These are phyloP conservation scores for Leptopilina myrica DNA, from an alignment of 2,888 invertebrate species.

Conservation along the genomic window DNA sequence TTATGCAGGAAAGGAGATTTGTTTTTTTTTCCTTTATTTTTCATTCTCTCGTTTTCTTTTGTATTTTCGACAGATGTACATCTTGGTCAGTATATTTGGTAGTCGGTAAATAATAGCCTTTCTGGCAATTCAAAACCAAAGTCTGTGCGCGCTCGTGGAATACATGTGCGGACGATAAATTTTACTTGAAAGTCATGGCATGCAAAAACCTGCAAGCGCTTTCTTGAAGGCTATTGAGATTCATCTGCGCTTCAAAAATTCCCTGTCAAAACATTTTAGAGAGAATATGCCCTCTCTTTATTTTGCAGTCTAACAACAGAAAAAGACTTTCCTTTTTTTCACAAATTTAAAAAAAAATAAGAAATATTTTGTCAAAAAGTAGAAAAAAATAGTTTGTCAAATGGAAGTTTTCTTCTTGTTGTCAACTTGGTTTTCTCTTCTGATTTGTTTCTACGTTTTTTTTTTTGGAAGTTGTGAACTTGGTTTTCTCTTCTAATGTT, in stretches of 20 bases:
- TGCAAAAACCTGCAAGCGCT: slow-evolving; percentile 12
- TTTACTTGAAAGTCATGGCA: slow-evolving; percentile 13
- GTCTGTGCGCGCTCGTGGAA: neutral
- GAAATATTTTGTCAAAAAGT: no score
- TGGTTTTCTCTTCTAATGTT: no score
- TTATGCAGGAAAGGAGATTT: neutral
- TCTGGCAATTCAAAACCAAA: slow-evolving; percentile 11
- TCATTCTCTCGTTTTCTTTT: neutral
- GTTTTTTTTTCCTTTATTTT: neutral
- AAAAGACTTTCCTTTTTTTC: no score
- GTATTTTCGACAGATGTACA: slow-evolving; percentile 7
- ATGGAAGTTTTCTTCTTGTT: no score
- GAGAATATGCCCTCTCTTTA: neutral
- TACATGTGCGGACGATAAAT: slow-evolving; percentile 17
- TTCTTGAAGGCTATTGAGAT: slow-evolving; percentile 13
- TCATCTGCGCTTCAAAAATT: slow-evolving; percentile 12
- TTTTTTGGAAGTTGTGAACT: no score
- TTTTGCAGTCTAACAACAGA: no score
- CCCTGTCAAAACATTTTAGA: neutral
- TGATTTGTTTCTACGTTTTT: no score
- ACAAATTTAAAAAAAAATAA: no score
- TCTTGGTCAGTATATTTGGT: slow-evolving; percentile 14
- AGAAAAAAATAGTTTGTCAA: no score
- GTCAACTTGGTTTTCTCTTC: no score
- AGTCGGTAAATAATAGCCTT: slow-evolving; percentile 17